Evolutionary conservation across 2,888 invertebrate genomes (phyloP).

Genomic region (Ischnus inquisitorius): DNA sequence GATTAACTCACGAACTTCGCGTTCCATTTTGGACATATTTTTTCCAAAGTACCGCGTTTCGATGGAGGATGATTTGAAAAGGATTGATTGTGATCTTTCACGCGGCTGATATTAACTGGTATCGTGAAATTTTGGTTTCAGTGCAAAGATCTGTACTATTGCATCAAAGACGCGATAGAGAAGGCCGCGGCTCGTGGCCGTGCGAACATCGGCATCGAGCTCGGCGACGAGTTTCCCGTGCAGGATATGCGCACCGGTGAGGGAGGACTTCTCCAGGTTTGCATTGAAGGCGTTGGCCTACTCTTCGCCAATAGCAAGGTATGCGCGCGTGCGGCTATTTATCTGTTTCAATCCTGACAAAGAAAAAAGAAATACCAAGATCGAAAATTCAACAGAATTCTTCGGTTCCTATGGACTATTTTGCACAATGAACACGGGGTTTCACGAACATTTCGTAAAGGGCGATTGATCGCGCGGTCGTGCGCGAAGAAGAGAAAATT

Average conservation of each 20-base stretch:
- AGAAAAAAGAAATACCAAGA: constrained; percentile 23
- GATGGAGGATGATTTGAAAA: no score
- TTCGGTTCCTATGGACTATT: constrained; percentile 20
- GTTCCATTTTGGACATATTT: no score
- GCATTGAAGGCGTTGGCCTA: constrained; percentile 99
- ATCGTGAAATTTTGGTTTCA: constrained; percentile 83
- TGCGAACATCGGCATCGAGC: constrained; percentile 91
- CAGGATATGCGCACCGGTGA: constrained; percentile 99
- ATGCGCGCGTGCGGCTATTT: constrained; percentile 81
- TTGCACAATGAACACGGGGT: not conserved
- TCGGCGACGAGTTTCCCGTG: constrained; percentile 99
- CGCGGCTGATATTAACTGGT: not conserved
- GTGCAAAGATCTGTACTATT: constrained; percentile 99
- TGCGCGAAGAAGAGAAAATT: not conserved
- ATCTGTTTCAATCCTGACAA: not conserved
- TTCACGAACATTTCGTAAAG: constrained; percentile 10
- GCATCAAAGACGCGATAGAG: constrained; percentile 99
- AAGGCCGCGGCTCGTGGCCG: constrained; percentile 90
- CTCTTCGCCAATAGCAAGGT: constrained; percentile 99
- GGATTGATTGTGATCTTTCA: no score
- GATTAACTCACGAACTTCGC: not conserved
- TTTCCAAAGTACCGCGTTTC: no score
- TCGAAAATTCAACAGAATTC: constrained; percentile 19
- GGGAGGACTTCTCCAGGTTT: constrained; percentile 98
- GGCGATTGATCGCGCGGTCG: not conserved